Conservation (phyloP, 1,140 invertebrate genomes). For the Papilio glaucus region DNA sequence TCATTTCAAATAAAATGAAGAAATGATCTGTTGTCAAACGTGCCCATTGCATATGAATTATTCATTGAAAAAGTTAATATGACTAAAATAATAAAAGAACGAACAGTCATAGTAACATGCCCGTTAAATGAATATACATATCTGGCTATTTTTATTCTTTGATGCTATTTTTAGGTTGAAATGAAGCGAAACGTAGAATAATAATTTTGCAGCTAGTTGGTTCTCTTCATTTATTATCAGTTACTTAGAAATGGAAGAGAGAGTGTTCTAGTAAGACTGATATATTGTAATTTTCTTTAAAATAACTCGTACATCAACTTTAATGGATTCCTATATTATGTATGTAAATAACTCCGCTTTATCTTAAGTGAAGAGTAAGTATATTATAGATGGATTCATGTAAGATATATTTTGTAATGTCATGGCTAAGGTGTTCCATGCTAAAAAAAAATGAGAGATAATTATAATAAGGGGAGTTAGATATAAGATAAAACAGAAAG, state of each 20-base stretch:
- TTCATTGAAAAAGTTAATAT: constrained; percentile 28
- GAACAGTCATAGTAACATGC: constrained; percentile 25
- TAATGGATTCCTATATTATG: neutral
- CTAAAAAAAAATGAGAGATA: no score
- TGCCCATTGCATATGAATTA: constrained; percentile 25
- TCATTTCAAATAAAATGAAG: constrained; percentile 6
- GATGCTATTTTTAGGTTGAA: constrained; percentile 23
- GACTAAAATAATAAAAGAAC: constrained; percentile 26
- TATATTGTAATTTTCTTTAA: neutral
- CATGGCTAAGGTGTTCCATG: neutral
- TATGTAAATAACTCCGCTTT: neutral
- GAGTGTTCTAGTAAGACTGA: constrained; percentile 10
- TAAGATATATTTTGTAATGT: neutral
- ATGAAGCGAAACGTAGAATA: neutral
- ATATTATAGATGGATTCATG: neutral
- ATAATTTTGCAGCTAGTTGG: constrained; percentile 3
- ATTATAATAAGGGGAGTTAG: no score
- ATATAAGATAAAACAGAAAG: no score
- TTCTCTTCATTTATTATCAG: neutral
- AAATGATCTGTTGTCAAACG: constrained; percentile 4
- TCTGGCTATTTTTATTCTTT: constrained; percentile 26
- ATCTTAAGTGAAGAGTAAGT: neutral
- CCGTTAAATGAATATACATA: constrained; percentile 34
- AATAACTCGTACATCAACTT: neutral
- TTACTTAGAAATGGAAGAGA: neutral